Base-by-base conservation (phyloP, 64 coral and sea anemone species). In the Porites australiensis region DNA sequence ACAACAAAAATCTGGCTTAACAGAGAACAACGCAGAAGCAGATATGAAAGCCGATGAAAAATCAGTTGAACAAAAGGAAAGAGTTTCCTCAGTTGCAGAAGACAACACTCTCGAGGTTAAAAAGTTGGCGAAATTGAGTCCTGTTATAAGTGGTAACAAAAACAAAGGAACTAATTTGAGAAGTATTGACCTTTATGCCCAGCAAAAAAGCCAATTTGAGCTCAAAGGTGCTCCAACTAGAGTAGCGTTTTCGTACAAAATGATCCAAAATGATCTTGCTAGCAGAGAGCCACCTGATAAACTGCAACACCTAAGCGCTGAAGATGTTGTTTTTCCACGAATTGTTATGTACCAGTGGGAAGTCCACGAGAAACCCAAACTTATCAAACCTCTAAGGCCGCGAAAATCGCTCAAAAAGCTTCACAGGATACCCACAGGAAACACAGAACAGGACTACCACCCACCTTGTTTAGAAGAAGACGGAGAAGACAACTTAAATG, bases 281-380 rank as follows among this genome's bases (percentile, higher is more conserved):
- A 64, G 61, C 16, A 4, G 14, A 0, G 72, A 74, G 12, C 14
- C 72, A 15, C 7, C 72, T 13, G 20, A 5, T 2, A 78, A 78
- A 78, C 10, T 51, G 20, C 50, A 10, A 27, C 2, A 54, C 18
- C 19, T 23, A 11, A 78, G 18, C 18, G 62, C 50, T 78, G 75
- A 57, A 23, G 75, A 78, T 8, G 3, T 57, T 0, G n/a, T 23
- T n/a, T 57, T 78, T 78, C 75, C 75, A 8, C 50, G 20, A 78
- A 53, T 78, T 78, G 47, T 78, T 7, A 21, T 78, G 51, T 78
- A 58, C 13, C 75, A 78, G 75, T 78, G 75, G 75, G 75, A 78
- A 78, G 75, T 78, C 50, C 49, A 54, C 18, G 50, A 78, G 50
- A 18, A 78, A 22, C 75, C 75, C 9, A 78, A 78, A 46, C 22